Percentiles rank a stretch among this genome's conserved stretches.
Evolutionary conservation across 2,888 invertebrate species (phyloP).

Genomic region (Orthonychiurus folsomi): DNA sequence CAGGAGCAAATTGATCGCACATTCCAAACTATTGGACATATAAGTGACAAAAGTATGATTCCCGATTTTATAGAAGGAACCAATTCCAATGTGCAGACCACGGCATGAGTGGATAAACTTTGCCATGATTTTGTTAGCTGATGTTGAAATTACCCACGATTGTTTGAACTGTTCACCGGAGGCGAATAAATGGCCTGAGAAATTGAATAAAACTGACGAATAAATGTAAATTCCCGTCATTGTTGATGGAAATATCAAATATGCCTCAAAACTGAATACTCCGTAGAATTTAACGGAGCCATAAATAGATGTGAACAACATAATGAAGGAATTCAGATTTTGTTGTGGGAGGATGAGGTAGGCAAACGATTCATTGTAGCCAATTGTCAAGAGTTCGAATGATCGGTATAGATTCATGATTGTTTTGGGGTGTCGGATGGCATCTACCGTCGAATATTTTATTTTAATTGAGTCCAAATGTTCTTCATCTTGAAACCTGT

Average conservation of each 20-base stretch:
- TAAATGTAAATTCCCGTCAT: not conserved
- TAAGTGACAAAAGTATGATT: not conserved
- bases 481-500: not conserved
- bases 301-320: not conserved
- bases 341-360: not conserved
- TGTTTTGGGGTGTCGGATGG: not conserved
- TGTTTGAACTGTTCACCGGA: not conserved
- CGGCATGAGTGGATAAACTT: not conserved
- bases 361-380: not conserved
- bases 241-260: not conserved
- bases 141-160: not conserved
- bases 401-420: not conserved
- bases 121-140: not conserved
- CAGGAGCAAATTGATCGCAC: not conserved
- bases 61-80: not conserved
- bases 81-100: not conserved
- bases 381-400: not conserved
- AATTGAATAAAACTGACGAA: not conserved
- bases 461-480: not conserved
- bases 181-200: not conserved
- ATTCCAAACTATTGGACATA: not conserved
- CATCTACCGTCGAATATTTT: not conserved
- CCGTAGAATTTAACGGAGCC: not conserved
- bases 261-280: not conserved
- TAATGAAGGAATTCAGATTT: not conserved